phyloP scores from a whole-genome alignment of 2,888 invertebrate genomes.

The Myathropa florea region DNA sequence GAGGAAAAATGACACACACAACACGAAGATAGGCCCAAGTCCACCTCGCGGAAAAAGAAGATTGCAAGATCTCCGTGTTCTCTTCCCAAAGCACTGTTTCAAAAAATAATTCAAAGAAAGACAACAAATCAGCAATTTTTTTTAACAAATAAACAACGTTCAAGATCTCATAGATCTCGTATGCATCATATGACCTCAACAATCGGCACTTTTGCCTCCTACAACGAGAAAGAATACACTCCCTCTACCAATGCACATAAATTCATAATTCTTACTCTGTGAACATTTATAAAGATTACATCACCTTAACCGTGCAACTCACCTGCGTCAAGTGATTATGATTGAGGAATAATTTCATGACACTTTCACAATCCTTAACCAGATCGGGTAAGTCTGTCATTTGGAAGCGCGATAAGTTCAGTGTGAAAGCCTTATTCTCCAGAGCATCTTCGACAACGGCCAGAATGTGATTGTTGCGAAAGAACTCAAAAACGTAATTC shows the following conservation, averaged over 20 bases:
- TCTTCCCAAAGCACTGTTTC: too few relatives aligned
- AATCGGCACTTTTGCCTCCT: not conserved
- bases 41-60: too few relatives aligned
- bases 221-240: not conserved
- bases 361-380: constrained; percentile 82
- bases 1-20: too few relatives aligned
- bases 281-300: not conserved
- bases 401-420: constrained; percentile 85
- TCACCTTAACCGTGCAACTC: not conserved
- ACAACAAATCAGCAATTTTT: too few relatives aligned
- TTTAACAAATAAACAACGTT: too few relatives aligned
- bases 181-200: not conserved
- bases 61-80: too few relatives aligned
- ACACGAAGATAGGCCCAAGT: too few relatives aligned
- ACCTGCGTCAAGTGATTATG: constrained; percentile 84
- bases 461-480: constrained; percentile 86
- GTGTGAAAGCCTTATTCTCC: constrained; percentile 83
- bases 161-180: too few relatives aligned
- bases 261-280: not conserved
- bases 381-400: constrained; percentile 83
- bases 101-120: too few relatives aligned
- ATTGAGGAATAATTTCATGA: constrained; percentile 85
- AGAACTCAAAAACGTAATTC: constrained; percentile 86
- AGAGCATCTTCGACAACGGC: constrained; percentile 86
- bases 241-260: not conserved